phyloP scores from a whole-genome alignment of 2,888 invertebrate species.

The Hypselothyrea guttata region DNA sequence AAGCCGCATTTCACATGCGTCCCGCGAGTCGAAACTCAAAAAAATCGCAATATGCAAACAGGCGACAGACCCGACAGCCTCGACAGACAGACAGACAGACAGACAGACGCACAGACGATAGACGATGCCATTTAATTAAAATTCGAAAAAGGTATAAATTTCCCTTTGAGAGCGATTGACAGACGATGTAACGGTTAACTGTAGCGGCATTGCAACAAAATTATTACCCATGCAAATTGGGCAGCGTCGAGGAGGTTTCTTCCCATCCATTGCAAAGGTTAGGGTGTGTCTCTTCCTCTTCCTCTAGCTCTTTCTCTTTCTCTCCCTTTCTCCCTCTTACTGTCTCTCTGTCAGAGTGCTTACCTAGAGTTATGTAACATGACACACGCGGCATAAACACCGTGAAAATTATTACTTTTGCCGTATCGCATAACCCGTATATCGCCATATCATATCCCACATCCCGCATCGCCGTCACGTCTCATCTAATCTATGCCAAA shows the following conservation, averaged over 20 bases:
- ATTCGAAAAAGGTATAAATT: constrained; percentile 74
- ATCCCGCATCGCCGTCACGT: constrained; percentile 29
- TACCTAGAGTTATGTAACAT: constrained; percentile 63
- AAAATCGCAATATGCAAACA: constrained; percentile 75
- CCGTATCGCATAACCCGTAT: constrained; percentile 44
- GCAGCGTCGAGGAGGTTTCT: constrained; percentile 40
- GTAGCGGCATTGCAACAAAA: constrained; percentile 50
- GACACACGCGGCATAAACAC: constrained; percentile 66
- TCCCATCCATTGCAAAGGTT: constrained; percentile 12
- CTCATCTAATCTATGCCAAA: constrained; percentile 50
- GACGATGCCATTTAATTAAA: constrained; percentile 74
- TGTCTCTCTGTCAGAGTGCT: constrained; percentile 23
- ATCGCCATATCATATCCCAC: constrained; percentile 6
- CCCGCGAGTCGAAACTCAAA: constrained; percentile 28
- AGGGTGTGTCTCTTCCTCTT: constrained; percentile 35
- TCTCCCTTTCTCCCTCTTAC: too few species aligned
- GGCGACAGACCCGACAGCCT: constrained; percentile 37
- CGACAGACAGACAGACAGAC: constrained; percentile 3
- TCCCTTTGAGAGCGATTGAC: constrained; percentile 72
- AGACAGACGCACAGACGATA: constrained; percentile 19
- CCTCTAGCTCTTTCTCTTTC: too few species aligned
- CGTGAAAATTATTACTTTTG: constrained; percentile 59
- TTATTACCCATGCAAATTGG: constrained; percentile 77
- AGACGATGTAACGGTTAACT: constrained; percentile 62
- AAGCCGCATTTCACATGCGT: constrained; percentile 62